Evolutionary conservation across 2,888 invertebrate genomes (phyloP).

Genomic region (Brenthis hecate): DNA sequence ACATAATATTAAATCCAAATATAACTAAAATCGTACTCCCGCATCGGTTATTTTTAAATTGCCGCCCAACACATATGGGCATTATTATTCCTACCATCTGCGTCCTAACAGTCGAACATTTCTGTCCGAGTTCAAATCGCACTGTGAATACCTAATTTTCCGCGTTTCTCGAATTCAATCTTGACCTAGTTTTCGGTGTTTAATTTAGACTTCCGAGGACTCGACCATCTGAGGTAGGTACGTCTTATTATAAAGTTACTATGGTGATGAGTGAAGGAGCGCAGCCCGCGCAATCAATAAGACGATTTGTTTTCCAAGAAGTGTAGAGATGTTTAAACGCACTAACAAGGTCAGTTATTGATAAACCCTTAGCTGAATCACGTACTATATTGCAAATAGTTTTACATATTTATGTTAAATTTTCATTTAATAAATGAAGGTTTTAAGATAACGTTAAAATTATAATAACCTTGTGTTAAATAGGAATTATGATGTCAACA

Average conservation of each 20-base stretch:
- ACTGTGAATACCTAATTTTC: slow-evolving; percentile 43
- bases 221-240: slow-evolving; percentile 55
- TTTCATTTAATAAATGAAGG: too few species aligned
- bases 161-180: slow-evolving; percentile 46
- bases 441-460: neutral
- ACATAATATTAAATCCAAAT: slow-evolving; percentile 46
- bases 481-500: too few species aligned
- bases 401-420: neutral
- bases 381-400: neutral
- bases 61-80: slow-evolving; percentile 61
- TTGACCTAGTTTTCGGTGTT: slow-evolving; percentile 64
- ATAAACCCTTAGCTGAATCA: slow-evolving; percentile 24
- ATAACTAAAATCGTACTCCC: slow-evolving; percentile 68
- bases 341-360: slow-evolving; percentile 53
- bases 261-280: slow-evolving; percentile 59
- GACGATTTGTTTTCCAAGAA: slow-evolving; percentile 40
- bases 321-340: slow-evolving; percentile 51
- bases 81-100: slow-evolving; percentile 70
- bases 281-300: slow-evolving; percentile 50
- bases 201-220: slow-evolving; percentile 52
- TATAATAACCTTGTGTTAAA: neutral
- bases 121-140: slow-evolving; percentile 26
- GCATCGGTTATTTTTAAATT: slow-evolving; percentile 73
- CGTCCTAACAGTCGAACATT: slow-evolving; percentile 53
- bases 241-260: slow-evolving; percentile 56